Percentiles rank a stretch among this genome's conserved stretches.
Conservation (phyloP, 2,113 vertebrate species). For the Pluvianellus socialis region DNA sequence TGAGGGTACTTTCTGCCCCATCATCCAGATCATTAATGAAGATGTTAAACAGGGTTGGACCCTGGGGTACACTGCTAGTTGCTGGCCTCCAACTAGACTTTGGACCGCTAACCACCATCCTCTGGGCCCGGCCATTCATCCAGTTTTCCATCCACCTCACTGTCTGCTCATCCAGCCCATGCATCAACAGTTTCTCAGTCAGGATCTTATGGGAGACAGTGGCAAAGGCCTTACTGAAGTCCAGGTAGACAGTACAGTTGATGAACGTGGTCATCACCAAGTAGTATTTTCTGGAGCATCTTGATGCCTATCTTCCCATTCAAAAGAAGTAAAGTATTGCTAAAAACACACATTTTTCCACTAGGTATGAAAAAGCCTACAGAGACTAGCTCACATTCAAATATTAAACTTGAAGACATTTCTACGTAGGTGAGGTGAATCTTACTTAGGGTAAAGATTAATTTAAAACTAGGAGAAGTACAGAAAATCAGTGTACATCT, state of each 20-base stretch:
- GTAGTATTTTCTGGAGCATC: background rate
- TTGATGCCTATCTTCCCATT: background rate
- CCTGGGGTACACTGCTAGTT: background rate
- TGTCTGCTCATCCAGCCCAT: fast-evolving
- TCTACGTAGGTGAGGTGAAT: background rate
- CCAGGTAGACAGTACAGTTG: background rate
- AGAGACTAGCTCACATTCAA: background rate
- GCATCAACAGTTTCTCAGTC: background rate
- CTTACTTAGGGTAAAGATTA: background rate
- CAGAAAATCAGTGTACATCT: background rate
- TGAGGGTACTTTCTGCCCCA: background rate
- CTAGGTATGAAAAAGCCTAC: background rate
- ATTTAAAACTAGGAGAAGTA: background rate
- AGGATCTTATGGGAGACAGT: background rate
- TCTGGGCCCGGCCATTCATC: background rate
- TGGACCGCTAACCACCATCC: no score
- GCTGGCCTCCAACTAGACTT: background rate
- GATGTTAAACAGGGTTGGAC: background rate
- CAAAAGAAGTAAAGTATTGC: background rate
- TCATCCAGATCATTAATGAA: background rate
- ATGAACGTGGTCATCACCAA: background rate
- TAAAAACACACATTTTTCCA: background rate
- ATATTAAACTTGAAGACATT: background rate
- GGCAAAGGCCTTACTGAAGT: background rate
- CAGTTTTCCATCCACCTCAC: background rate